Percentiles rank a stretch among this genome's conserved stretches.
These are phyloP conservation scores for Metellina segmentata DNA, from an alignment of 2,888 invertebrate species.

Conservation along the genomic window DNA sequence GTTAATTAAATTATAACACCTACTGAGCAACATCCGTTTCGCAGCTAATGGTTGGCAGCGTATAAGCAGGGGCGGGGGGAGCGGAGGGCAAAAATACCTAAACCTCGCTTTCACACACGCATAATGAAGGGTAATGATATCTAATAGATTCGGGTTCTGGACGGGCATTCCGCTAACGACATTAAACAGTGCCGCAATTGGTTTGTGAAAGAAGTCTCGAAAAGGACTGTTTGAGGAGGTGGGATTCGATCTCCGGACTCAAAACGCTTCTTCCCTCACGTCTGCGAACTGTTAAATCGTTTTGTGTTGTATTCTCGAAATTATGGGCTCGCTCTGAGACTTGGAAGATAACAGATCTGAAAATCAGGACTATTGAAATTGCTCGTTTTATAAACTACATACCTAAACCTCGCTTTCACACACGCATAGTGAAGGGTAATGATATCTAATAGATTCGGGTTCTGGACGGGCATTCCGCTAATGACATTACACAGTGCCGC, in stretches of 20 bases:
- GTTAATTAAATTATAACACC: conserved; percentile 75
- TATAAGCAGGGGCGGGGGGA: neutral
- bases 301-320: too few species aligned
- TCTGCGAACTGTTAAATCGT: too few species aligned
- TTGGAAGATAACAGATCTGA: too few species aligned
- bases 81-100: neutral
- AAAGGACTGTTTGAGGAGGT: too few species aligned
- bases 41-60: conserved; percentile 28
- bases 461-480: neutral
- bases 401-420: conserved; percentile 1
- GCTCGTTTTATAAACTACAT: too few species aligned
- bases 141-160: neutral
- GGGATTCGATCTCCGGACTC: too few species aligned
- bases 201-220: too few species aligned
- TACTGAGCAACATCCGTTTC: conserved; percentile 40
- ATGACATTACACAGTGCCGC: neutral
- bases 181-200: too few species aligned
- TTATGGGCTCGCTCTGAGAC: too few species aligned
- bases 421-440: conserved; percentile 12
- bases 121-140: conserved; percentile 25
- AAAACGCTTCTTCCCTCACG: too few species aligned
- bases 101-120: neutral
- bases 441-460: conserved; percentile 1
- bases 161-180: neutral
- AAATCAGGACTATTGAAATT: too few species aligned